Conservation (phyloP, 2,888 invertebrate genomes). For the Lagria hirta region DNA sequence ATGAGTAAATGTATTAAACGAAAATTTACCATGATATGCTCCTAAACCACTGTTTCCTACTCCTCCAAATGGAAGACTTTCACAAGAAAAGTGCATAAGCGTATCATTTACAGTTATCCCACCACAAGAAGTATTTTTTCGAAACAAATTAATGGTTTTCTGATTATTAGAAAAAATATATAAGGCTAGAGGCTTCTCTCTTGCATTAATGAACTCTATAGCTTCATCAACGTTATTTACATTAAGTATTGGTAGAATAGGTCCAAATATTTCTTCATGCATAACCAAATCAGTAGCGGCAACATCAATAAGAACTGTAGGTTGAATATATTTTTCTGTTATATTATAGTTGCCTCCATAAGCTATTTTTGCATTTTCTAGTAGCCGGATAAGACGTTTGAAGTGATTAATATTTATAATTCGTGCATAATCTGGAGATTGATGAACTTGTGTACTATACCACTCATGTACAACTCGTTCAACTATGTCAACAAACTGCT, state of each 20-base stretch:
- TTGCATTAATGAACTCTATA: constrained; percentile 81
- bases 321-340: constrained; percentile 79
- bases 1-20: constrained; percentile 93
- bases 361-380: constrained; percentile 69
- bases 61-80: constrained; percentile 93
- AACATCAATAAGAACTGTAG: constrained; percentile 79
- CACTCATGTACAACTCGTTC: constrained; percentile 72
- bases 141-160: constrained; percentile 61
- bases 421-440: constrained; percentile 79
- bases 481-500: constrained; percentile 50
- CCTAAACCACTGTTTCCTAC: constrained; percentile 94
- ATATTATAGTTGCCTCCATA: constrained; percentile 78
- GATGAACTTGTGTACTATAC: constrained; percentile 79
- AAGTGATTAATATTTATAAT: constrained; percentile 86
- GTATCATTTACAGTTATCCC: constrained; percentile 83
- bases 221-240: constrained; percentile 85
- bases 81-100: constrained; percentile 81
- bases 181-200: constrained; percentile 86
- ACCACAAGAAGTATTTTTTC: constrained; percentile 76
- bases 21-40: constrained; percentile 85
- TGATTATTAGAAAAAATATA: constrained; percentile 78
- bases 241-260: constrained; percentile 85
- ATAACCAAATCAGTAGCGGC: constrained; percentile 73
- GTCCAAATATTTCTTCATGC: constrained; percentile 96
- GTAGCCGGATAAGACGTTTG: constrained; percentile 68